Percentiles rank a stretch among this genome's conserved stretches.
Evolutionary conservation across 2,888 invertebrate genomes (phyloP).

Genomic region (Catocala fraxini): DNA sequence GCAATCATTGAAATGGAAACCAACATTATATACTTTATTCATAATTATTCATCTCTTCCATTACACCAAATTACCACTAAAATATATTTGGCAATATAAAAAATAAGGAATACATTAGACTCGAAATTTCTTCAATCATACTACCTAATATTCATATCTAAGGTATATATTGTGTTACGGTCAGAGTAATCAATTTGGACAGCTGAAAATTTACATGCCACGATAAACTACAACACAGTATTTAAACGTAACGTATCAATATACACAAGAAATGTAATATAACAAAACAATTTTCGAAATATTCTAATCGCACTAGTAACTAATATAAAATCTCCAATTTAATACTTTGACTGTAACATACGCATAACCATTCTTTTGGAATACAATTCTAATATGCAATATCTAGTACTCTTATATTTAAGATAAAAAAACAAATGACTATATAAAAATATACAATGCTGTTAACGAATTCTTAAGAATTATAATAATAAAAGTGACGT

Average conservation of each 20-base stretch:
- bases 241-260: constrained; percentile 31
- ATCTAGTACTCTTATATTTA: constrained; percentile 51
- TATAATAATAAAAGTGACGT: constrained; percentile 25
- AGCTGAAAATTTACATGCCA: constrained; percentile 38
- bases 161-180: constrained; percentile 63
- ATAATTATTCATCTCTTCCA: constrained; percentile 72
- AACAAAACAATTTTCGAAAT: constrained; percentile 29
- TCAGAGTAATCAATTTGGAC: constrained; percentile 60
- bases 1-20: constrained; percentile 69
- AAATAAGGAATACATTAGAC: constrained; percentile 85
- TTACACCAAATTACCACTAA: constrained; percentile 81
- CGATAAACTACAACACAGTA: constrained; percentile 46
- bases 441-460: constrained; percentile 73
- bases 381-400: constrained; percentile 68
- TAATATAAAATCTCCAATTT: constrained; percentile 50
- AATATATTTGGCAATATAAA: constrained; percentile 87
- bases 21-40: constrained; percentile 81
- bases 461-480: constrained; percentile 63
- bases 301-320: constrained; percentile 31
- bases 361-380: constrained; percentile 58
- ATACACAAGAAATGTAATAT: constrained; percentile 7
- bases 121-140: constrained; percentile 75
- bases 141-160: constrained; percentile 74
- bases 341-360: constrained; percentile 68
- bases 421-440: constrained; percentile 72